Evolutionary conservation across 2,113 vertebrate genomes (phyloP), one percentile per base, ranked within the genome.

Genomic region (Crypturellus undulatus): DNA sequence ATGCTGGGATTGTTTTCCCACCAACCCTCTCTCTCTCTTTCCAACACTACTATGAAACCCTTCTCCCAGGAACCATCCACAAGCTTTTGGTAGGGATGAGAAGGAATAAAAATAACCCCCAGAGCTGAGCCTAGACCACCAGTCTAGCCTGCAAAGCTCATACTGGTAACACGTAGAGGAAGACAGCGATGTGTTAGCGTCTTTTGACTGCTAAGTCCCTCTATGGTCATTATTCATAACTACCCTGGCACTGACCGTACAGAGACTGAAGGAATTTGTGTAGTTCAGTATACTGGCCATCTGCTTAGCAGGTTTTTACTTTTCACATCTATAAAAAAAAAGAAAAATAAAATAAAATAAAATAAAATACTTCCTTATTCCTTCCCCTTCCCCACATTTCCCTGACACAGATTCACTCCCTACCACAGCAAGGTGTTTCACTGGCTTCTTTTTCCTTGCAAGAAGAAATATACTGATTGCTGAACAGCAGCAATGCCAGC

Each of bases 221-320:
- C 52, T 36, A 19, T 24, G 87, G 43, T 12, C 36, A 6, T 14
- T 82, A 56, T 19, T 80, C n/a, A n/a, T 47, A 67, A 0, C 40
- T 54, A 1, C 13, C 26, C 32, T 4, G 0, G 36, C 22, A 38
- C 0, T 1, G 49, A 58, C 68, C 34, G 30, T 3, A 38, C 40
- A 58, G 28, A 71, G 2, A 73, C n/a, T 4, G 3, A 80, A 59
- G 24, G 10, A 85, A 32, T 3, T 54, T 43, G 8, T 26, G 62
- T 30, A 12, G 22, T 54, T 78, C 71, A 63, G 47, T 38, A 40
- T 10, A 58, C 2, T 72, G 22, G 79, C 28, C 6, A 36, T 13
- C 24, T 14, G 16, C 65, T 82, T 40, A 54, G 36, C 19, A 76
- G 34, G 15, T 30, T 69, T 56, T 52, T 89, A 47, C 32, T 43